Base-by-base conservation (phyloP, 2,888 invertebrate genomes). In the Fragum sueziense region DNA sequence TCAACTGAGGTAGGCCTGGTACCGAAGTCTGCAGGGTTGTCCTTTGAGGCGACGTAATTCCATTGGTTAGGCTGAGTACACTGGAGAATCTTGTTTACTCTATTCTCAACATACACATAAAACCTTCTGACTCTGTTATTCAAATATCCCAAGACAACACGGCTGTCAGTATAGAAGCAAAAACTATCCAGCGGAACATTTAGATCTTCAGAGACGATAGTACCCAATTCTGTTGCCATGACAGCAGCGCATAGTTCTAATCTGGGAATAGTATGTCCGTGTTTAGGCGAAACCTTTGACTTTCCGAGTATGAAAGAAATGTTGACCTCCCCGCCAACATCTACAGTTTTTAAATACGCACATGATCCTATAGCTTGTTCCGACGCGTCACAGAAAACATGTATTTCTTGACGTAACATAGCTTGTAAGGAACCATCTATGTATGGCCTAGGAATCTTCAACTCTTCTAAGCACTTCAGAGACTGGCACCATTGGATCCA, bases 301-400 rank as follows among this genome's bases (percentile, higher is more conserved):
- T 88, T 88, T 6, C 86, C 87, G 20, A 86, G 22, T 1, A 86
- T 37, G 65, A 86, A 86, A 27, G 84, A 67, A 25, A 75, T 22
- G 20, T 81, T 20, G 14, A 20, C 27, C 1, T 70, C 20, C 11
- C 51, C 69, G 31, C 77, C 69, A 9, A 25, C 2, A 25, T 65
- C 31, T 2, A 51, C 33, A 47, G 25, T 27, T 2, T 33, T 52
- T 9, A 88, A 31, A 59, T 86, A 88, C 2, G 80, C 82, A n/a
- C 73, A 80, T 9, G 85, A 82, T 11, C 85, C 73, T n/a, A 87
- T 85, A 9, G 86, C 88, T 11, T 52, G 52, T 79, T 84, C 85
- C 2, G 87, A 86, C 0, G 86, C 86, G 69, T 88, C 88, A 17
- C 73, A 78, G 59, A 80, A 88, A 31, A 84, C 57, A 54, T 84